phyloP scores from a whole-genome alignment of 2,113 vertebrate genomes.

The Theristicus caerulescens region DNA sequence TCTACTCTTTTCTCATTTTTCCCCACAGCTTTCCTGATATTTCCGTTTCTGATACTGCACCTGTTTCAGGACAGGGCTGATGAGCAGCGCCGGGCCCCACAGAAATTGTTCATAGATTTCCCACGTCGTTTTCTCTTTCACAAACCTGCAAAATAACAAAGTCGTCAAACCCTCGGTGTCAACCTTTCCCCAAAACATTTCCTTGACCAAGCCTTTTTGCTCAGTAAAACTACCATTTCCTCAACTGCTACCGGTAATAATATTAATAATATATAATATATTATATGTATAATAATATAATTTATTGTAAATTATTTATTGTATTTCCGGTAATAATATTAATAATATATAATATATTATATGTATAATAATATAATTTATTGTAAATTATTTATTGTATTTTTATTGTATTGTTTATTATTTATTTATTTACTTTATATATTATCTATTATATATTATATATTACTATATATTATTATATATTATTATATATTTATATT shows the following conservation, averaged over 20 bases:
- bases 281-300: no score
- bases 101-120: constrained; percentile 83
- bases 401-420: no score
- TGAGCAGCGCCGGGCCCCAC: constrained; percentile 88
- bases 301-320: no score
- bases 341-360: no score
- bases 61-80: constrained; percentile 79
- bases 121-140: constrained; percentile 82
- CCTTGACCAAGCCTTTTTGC: neutral
- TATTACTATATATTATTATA: no score
- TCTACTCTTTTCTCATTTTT: neutral
- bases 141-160: constrained; percentile 77
- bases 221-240: neutral
- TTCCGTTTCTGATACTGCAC: constrained; percentile 43
- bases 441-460: no score
- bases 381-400: no score
- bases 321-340: no score
- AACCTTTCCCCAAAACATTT: neutral
- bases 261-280: no score
- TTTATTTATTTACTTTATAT: no score
- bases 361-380: no score
- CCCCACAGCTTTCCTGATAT: neutral
- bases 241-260: neutral
- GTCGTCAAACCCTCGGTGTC: rapidly evolving
- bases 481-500: no score